Evolutionary conservation across 2,113 vertebrate species (phyloP).

Genomic region (Rhinopithecus roxellana): DNA sequence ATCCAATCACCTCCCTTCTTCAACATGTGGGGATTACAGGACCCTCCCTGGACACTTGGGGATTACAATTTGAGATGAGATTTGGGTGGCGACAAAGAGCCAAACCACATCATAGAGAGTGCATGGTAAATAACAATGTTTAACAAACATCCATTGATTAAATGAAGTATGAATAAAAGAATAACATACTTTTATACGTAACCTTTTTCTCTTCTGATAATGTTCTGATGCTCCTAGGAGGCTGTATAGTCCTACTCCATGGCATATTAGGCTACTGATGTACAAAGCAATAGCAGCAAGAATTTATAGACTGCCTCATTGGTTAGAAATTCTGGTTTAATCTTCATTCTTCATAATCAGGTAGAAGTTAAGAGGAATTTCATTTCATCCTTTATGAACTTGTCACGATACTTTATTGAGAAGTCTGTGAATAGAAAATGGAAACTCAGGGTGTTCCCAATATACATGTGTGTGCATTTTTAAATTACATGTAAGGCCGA

Average conservation of each 20-base stretch:
- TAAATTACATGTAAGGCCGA: slow-evolving; percentile 39
- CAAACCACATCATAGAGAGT: too few relatives aligned
- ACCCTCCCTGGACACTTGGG: too few relatives aligned
- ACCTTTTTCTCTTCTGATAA: not conserved
- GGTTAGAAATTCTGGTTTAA: not conserved
- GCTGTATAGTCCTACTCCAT: fast-evolving
- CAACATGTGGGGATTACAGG: too few relatives aligned
- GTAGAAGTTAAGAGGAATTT: not conserved
- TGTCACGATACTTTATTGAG: slow-evolving; percentile 27
- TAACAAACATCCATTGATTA: not conserved
- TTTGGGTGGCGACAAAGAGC: too few relatives aligned
- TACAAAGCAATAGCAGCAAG: not conserved
- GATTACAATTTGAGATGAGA: too few relatives aligned
- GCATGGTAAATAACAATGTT: not conserved
- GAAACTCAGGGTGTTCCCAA: slow-evolving; percentile 6
- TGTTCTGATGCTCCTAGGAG: not conserved
- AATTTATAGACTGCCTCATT: not conserved
- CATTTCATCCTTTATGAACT: not conserved
- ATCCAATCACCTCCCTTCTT: too few relatives aligned
- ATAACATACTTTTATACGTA: not conserved
- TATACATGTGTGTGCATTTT: slow-evolving; percentile 28
- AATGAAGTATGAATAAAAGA: not conserved
- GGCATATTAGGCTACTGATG: too few relatives aligned
- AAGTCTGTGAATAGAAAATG: slow-evolving; percentile 6
- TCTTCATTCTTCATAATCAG: not conserved